Evolutionary conservation across 2,888 invertebrate species (phyloP), one percentile per base, ranked within the genome.

Genomic region (Tholera decimalis): DNA sequence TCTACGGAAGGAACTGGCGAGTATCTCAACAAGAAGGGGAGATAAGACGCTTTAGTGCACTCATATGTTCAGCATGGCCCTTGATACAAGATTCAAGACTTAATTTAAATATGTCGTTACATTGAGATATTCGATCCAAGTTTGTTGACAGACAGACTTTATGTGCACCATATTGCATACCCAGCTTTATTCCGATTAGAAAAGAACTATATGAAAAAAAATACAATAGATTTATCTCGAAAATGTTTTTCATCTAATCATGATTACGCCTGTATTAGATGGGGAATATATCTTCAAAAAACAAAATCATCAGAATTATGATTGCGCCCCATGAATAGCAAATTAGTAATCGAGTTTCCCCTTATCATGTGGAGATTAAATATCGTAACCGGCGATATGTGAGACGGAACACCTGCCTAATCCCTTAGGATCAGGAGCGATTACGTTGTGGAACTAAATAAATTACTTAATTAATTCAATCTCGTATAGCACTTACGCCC

Each of bases 11-110:
- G 85, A 87, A 83, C 83, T 80, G 83, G 84, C 85, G 85, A 89
- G 80, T 91, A 91, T 91, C 90, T 91, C 88, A 89, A 90, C 88
- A 90, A 91, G 88, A 82, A 86, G 92, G 92, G 92, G 87, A 92
- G 92, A 92, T 92, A 93, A 92, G 89, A 71, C 83, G 88, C 88
- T 90, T 90, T 91, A 92, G 88, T 90, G 91, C 89, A 91, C 85
- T 89, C 85, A 66, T 89, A 83, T 88, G 88, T 88, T 88, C 84
- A 74, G 73, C 68, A 76, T 75, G 78, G 76, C 82, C 84, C 85
- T 80, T 80, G 80, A 83, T 88, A 87, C 88, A 88, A 80, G 85
- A 76, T 87, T 87, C 84, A 83, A 87, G 83, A 84, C 83, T 88
- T n/a, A n/a, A n/a, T n/a, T 85, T 88, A 86, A 87, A 85, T 85